Evolutionary conservation across 1,140 invertebrate species (phyloP).

Genomic region (Drosophila auraria): DNA sequence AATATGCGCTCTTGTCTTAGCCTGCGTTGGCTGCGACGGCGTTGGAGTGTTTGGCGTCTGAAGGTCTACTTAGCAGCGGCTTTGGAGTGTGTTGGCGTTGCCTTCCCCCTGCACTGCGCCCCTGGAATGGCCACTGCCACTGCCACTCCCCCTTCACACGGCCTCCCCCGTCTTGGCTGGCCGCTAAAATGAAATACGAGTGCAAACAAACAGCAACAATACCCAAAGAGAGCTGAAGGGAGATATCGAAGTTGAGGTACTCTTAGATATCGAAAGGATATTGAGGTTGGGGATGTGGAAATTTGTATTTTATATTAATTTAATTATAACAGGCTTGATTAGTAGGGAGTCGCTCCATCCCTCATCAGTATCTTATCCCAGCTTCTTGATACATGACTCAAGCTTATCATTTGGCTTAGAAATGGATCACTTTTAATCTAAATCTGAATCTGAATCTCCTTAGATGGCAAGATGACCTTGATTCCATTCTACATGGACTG

Average conservation of each 20-base stretch:
- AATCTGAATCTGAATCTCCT: not conserved
- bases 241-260: conserved; percentile 11
- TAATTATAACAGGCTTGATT: too few relatives aligned
- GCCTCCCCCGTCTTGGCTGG: conserved; percentile 23
- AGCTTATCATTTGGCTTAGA: not conserved
- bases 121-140: not conserved
- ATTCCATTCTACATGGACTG: conserved; percentile 2
- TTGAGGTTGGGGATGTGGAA: not conserved
- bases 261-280: not conserved
- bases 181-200: conserved; percentile 70
- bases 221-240: not conserved
- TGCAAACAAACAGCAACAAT: conserved; percentile 66
- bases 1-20: conserved; percentile 51
- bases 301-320: too few relatives aligned
- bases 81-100: conserved; percentile 79
- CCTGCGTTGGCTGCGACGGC: conserved; percentile 49
- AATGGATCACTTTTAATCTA: conserved; percentile 1
- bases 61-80: conserved; percentile 81
- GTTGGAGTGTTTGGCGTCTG: conserved; percentile 83
- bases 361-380: not conserved
- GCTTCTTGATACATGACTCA: not conserved
- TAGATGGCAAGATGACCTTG: conserved; percentile 29
- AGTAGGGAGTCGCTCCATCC: too few relatives aligned
- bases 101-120: conserved; percentile 1
- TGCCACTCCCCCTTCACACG: conserved; percentile 12